Evolutionary conservation across 2,113 vertebrate species (phyloP).

Genomic region (Cnemophilus loriae): DNA sequence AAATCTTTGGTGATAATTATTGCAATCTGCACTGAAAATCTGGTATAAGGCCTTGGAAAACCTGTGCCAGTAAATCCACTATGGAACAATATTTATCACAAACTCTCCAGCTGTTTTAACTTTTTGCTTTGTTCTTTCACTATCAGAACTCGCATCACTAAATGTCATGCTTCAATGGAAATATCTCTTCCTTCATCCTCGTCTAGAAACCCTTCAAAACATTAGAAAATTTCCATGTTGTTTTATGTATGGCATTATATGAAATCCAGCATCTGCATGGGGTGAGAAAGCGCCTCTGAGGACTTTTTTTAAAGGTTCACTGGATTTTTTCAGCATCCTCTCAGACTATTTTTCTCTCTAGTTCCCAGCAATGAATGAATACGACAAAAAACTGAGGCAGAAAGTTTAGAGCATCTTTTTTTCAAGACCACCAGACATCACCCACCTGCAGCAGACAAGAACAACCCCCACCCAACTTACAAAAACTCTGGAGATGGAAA

Average conservation of each 20-base stretch:
- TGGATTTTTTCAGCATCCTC: not conserved
- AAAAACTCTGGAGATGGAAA: not conserved
- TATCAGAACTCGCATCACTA: not conserved
- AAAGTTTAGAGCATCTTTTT: not conserved
- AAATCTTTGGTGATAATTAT: not conserved
- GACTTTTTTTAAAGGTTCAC: not conserved
- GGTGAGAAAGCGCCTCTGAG: not conserved
- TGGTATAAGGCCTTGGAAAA: not conserved
- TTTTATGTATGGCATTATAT: not conserved
- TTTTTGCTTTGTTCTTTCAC: not conserved
- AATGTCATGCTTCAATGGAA: not conserved
- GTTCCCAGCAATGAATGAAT: not conserved
- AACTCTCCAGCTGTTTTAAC: not conserved
- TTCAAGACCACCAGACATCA: not conserved
- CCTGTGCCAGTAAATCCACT: not conserved
- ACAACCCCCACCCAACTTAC: not conserved
- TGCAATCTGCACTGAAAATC: not conserved
- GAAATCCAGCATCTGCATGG: not conserved
- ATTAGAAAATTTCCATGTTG: not conserved
- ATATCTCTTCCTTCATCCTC: not conserved
- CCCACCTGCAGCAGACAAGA: not conserved
- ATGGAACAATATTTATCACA: not conserved
- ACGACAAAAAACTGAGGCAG: not conserved
- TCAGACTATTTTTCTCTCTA: not conserved
- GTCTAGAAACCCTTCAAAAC: not conserved